Evolutionary conservation across 2,888 invertebrate genomes (phyloP).

Genomic region (Lasius platythorax): DNA sequence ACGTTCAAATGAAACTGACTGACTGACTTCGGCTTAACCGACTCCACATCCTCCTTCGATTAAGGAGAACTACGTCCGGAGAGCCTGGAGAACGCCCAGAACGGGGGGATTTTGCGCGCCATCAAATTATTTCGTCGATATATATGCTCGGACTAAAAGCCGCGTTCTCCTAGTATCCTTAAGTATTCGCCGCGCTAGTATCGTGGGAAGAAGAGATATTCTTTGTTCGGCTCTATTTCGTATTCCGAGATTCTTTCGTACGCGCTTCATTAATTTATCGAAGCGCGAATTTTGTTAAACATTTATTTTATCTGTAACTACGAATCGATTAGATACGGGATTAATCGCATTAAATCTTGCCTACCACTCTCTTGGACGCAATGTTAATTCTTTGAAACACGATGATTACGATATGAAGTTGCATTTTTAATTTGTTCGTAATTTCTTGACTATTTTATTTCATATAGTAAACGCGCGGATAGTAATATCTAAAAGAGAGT

Average conservation of each 20-base stretch:
- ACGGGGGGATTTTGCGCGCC: conserved; percentile 34
- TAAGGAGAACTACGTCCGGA: conserved; percentile 85
- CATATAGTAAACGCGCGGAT: neutral
- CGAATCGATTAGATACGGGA: neutral
- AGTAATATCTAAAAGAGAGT: neutral
- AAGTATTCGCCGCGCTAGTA: neutral
- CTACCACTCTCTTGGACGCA: neutral
- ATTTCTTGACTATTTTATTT: neutral
- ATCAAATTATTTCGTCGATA: conserved; percentile 53
- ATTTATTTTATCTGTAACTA: neutral
- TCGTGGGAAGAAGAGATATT: conserved; percentile 17
- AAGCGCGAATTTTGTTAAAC: neutral
- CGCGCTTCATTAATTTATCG: neutral
- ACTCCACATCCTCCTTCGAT: conserved; percentile 86
- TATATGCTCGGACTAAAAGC: conserved; percentile 7
- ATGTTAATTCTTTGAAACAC: neutral
- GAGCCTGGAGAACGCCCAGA: conserved; percentile 62
- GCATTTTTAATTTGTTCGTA: neutral
- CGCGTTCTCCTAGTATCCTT: neutral
- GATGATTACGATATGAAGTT: neutral
- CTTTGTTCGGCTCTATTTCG: neutral
- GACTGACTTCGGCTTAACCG: conserved; percentile 85
- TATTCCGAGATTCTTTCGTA: conserved; percentile 25
- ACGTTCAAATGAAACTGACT: conserved; percentile 85
- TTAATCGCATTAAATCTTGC: neutral